These are phyloP conservation scores for Gila orcuttii DNA, from an alignment of 2,113 vertebrate species.

Conservation along the genomic window DNA sequence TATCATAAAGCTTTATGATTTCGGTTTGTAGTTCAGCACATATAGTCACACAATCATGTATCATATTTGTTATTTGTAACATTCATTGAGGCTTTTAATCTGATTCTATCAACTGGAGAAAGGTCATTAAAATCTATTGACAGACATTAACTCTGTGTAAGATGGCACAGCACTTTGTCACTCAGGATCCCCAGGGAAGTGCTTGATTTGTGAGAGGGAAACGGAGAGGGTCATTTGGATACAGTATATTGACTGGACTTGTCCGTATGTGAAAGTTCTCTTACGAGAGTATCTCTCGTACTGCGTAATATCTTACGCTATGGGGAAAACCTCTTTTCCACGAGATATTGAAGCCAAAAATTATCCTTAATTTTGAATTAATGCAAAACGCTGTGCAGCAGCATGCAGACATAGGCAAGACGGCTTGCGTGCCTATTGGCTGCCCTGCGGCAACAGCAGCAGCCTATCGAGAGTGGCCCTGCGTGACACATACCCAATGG, in stretches of 20 bases:
- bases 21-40: neutral
- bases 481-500: too few species aligned
- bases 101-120: neutral
- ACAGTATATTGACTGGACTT: neutral
- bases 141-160: neutral
- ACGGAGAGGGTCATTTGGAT: neutral
- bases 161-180: neutral
- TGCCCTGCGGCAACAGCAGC: too few species aligned
- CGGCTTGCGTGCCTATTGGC: too few species aligned
- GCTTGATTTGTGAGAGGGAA: neutral
- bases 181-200: neutral
- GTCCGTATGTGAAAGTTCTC: neutral
- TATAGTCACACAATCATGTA: neutral
- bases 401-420: too few species aligned
- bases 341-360: too few species aligned
- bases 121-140: neutral
- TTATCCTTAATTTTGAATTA: too few species aligned
- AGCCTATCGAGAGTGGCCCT: too few species aligned
- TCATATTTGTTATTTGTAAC: neutral
- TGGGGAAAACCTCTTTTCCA: too few species aligned
- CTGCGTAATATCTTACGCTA: too few species aligned
- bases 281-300: too few species aligned
- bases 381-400: too few species aligned
- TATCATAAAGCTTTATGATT: constrained; percentile 6
- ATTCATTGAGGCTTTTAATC: neutral